Conservation (phyloP, 1,140 invertebrate genomes). For the Lepidurus arcticus region DNA sequence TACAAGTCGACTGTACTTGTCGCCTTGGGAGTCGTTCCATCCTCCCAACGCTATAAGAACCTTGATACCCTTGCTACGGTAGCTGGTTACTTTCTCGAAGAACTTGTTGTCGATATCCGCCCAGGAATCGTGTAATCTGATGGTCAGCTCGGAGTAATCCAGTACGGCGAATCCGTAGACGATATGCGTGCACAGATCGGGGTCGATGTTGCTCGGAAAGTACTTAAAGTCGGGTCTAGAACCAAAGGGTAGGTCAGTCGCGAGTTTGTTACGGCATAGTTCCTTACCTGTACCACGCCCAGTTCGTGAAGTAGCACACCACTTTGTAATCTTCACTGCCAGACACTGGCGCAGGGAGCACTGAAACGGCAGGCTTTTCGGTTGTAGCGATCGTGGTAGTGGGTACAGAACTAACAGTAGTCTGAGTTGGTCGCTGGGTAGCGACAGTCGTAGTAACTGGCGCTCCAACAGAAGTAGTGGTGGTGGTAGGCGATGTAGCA, state of each 20-base stretch:
- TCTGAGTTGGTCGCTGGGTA: background rate
- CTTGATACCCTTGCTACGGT: slow-evolving; percentile 54
- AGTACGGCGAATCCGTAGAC: slow-evolving; percentile 48
- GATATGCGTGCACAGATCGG: slow-evolving; percentile 47
- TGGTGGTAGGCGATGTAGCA: background rate
- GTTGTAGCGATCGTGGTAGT: background rate
- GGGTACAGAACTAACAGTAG: background rate
- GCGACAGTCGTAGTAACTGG: background rate
- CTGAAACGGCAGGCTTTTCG: background rate
- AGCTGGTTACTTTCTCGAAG: slow-evolving; percentile 56
- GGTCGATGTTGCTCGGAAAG: slow-evolving; percentile 43
- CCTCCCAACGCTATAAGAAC: slow-evolving; percentile 58
- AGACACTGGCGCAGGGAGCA: background rate
- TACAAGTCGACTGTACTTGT: slow-evolving; percentile 56
- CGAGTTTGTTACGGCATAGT: background rate
- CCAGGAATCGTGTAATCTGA: slow-evolving; percentile 41
- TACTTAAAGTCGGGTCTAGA: slow-evolving; percentile 38
- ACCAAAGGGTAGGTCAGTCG: background rate
- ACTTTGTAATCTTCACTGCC: slow-evolving; percentile 47
- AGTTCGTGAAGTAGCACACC: slow-evolving; percentile 64
- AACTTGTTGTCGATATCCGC: slow-evolving; percentile 49
- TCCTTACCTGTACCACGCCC: slow-evolving; percentile 56
- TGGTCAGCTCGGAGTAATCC: slow-evolving; percentile 38
- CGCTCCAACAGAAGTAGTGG: background rate
- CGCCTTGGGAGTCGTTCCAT: slow-evolving; percentile 58